Conservation (phyloP, 2,113 vertebrate genomes). For the Pomatostomus ruficeps region DNA sequence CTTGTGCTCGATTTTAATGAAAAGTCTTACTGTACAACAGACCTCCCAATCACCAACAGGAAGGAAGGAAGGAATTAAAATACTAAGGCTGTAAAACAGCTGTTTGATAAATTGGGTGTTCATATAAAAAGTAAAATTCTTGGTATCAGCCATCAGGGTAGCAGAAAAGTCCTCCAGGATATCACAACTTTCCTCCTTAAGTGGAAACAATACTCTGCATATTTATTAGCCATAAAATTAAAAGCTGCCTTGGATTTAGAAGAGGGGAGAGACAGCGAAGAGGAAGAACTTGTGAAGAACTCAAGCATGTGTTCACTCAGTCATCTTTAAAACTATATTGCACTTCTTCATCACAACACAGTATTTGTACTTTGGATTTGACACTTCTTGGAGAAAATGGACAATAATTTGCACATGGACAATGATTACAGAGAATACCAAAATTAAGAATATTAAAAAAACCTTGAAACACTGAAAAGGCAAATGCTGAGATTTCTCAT, state of each 20-base stretch:
- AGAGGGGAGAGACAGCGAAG: background rate
- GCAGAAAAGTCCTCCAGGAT: background rate
- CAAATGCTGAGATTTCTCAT: background rate
- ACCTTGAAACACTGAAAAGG: background rate
- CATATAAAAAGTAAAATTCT: background rate
- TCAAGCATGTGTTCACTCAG: background rate
- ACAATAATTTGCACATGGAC: background rate
- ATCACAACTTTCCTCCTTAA: background rate
- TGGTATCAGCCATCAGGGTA: background rate
- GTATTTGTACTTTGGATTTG: background rate
- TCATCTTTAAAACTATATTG: background rate
- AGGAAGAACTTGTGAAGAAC: background rate
- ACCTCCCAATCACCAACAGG: background rate
- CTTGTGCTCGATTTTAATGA: fast-evolving
- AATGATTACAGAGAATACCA: background rate
- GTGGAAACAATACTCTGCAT: background rate
- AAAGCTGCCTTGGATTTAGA: background rate
- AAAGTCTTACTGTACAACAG: background rate
- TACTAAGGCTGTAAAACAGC: background rate
- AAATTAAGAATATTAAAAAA: background rate
- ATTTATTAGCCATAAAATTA: background rate
- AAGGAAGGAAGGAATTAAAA: background rate
- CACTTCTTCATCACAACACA: background rate
- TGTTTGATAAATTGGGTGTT: background rate
- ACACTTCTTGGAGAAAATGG: background rate